phyloP scores from a whole-genome alignment of 1,140 invertebrate species.

The Microplitis demolitor region DNA sequence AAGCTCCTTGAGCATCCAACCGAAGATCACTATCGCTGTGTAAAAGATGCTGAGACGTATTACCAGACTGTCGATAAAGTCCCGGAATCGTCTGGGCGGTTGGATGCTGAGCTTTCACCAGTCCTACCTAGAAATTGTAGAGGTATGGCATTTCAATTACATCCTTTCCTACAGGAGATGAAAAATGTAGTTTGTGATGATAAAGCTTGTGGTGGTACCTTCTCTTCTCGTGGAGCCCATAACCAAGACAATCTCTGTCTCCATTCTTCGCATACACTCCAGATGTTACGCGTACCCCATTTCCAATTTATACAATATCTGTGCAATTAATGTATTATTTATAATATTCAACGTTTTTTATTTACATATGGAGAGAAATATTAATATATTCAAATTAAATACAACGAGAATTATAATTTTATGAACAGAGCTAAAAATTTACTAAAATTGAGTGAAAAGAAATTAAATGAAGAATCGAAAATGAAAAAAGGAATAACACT shows the following conservation, averaged over 20 bases:
- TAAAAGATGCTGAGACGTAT: slow-evolving; percentile 51
- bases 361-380: neutral
- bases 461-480: neutral
- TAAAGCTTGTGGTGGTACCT: slow-evolving; percentile 38
- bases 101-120: slow-evolving; percentile 59
- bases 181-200: neutral
- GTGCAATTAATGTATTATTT: neutral
- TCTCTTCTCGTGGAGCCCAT: slow-evolving; percentile 58
- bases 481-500: slow-evolving; percentile 2
- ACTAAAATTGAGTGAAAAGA: neutral
- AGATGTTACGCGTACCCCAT: slow-evolving; percentile 49
- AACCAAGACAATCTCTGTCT: slow-evolving; percentile 55
- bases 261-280: slow-evolving; percentile 58
- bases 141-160: slow-evolving; percentile 4
- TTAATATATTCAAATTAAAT: neutral
- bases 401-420: too few species aligned
- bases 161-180: slow-evolving; percentile 6
- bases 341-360: neutral
- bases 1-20: slow-evolving; percentile 56
- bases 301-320: slow-evolving; percentile 52
- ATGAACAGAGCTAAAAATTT: neutral
- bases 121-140: slow-evolving; percentile 48
- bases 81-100: slow-evolving; percentile 54
- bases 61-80: slow-evolving; percentile 50
- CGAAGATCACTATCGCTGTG: slow-evolving; percentile 58